Evolutionary conservation across 2,113 vertebrate species (phyloP).

Genomic region (Falcunculus frontatus): DNA sequence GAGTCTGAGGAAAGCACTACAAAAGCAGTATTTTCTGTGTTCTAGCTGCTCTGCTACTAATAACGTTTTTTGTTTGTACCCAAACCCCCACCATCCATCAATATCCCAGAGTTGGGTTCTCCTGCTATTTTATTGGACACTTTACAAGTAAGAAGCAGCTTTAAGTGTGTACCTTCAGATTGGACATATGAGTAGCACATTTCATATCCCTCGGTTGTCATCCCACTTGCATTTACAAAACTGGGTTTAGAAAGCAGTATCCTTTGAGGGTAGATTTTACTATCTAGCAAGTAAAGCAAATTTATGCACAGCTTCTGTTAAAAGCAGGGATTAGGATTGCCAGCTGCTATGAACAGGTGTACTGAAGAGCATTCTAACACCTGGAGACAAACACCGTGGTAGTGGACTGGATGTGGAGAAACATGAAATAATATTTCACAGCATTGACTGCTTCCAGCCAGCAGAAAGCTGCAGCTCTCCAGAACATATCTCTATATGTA

Average conservation of each 20-base stretch:
- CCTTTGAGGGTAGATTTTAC: not conserved
- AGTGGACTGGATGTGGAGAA: not conserved
- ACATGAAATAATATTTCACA: not conserved
- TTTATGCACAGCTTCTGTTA: not conserved
- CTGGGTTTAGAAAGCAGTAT: not conserved
- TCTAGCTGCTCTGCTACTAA: not conserved
- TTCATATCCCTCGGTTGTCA: not conserved
- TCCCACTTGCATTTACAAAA: not conserved
- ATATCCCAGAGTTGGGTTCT: not conserved
- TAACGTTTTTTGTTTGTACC: not conserved
- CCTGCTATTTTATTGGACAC: not conserved
- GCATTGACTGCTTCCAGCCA: not conserved
- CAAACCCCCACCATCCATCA: not conserved
- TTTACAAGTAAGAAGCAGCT: not conserved
- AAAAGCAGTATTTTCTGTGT: not conserved
- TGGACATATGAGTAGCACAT: fast-evolving
- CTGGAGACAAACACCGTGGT: not conserved
- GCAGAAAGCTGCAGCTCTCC: not conserved
- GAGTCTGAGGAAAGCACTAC: not conserved
- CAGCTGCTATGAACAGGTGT: not conserved
- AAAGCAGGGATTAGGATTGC: not conserved
- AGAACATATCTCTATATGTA: not conserved
- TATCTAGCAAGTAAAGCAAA: not conserved
- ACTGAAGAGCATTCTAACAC: not conserved
- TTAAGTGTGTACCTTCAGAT: not conserved